Base-by-base conservation (phyloP, 2,113 vertebrate genomes). In the Thunnus thynnus region DNA sequence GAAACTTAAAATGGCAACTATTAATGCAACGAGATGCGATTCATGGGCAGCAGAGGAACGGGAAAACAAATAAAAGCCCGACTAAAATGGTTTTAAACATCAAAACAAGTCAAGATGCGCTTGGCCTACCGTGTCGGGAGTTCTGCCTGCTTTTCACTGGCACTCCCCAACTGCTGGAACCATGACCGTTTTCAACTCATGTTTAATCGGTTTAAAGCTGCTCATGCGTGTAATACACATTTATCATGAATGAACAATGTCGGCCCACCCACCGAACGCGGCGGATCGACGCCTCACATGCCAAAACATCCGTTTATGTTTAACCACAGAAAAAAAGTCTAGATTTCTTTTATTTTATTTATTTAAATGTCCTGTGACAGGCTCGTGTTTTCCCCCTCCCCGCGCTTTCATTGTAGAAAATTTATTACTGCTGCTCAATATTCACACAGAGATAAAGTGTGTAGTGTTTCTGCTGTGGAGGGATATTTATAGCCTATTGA, bases 211-310 rank as follows among this genome's bases (percentile, higher is more conserved):
- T 90, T 90, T 73, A 58, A 60, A 86, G 78, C 52, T 22, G 18
- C 70, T 82, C 83, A 84, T 76, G 88, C 82, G 17, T 75, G 58
- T 89, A 78, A 92, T 90, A 41, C 81, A 85, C 87, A 86, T 88
- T 91, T 81, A 87, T 90, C 85, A 89, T 89, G 69, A 89, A 82
- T 88, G 90, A 86, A 92, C 90, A 86, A 86, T 84, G 83, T 46
- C 62, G 67, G 67, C 82, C 84, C 83, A 78, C 89, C 86, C 76
- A 72, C 78, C 3, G 47, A 72, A 80, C 78, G 60, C 51, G 75
- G 83, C 47, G 10, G 71, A 76, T 57, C 10, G 18, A 20, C 7
- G 30, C 13, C 48, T 68, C 74, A 68, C 56, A 48, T 52, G 79
- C 73, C 85, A 86, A 86, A 72, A 78, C 68, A 77, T 84, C 64